These are phyloP conservation scores for Falcunculus frontatus DNA, from an alignment of 2,113 vertebrate species.

Conservation along the genomic window DNA sequence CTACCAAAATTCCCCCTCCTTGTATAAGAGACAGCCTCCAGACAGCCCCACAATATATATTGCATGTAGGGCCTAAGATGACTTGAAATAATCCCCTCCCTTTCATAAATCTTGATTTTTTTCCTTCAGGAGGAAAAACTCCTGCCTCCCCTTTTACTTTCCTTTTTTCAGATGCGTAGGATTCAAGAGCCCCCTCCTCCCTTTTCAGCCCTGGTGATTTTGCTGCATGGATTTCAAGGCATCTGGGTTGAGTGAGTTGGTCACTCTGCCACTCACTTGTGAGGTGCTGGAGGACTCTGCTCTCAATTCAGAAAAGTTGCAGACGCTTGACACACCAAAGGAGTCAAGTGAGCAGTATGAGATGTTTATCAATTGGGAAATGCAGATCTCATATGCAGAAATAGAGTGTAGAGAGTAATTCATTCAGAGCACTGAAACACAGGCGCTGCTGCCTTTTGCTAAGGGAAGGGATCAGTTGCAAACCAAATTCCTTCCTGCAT, in stretches of 20 bases:
- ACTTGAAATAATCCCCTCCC: neutral
- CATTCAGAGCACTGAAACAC: neutral
- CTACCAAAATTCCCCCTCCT: neutral
- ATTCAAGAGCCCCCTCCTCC: neutral
- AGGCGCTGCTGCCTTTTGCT: neutral
- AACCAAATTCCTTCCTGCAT: slow-evolving; percentile 2
- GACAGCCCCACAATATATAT: neutral
- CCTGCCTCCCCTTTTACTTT: neutral
- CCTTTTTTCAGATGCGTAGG: neutral
- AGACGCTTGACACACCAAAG: neutral
- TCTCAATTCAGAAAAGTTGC: neutral
- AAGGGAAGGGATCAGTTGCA: neutral
- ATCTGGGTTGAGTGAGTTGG: neutral
- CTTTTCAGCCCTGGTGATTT: neutral
- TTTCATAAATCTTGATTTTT: neutral
- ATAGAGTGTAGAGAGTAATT: neutral
- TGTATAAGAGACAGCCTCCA: neutral
- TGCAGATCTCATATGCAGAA: neutral
- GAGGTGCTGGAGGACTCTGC: neutral
- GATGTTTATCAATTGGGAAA: slow-evolving; percentile 30
- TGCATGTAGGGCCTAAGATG: neutral
- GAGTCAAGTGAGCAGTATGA: neutral
- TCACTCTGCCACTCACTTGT: neutral
- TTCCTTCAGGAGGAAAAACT: neutral
- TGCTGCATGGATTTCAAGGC: neutral